Base-by-base conservation (phyloP, 2,113 vertebrate genomes). In the Spheniscus mendiculus region DNA sequence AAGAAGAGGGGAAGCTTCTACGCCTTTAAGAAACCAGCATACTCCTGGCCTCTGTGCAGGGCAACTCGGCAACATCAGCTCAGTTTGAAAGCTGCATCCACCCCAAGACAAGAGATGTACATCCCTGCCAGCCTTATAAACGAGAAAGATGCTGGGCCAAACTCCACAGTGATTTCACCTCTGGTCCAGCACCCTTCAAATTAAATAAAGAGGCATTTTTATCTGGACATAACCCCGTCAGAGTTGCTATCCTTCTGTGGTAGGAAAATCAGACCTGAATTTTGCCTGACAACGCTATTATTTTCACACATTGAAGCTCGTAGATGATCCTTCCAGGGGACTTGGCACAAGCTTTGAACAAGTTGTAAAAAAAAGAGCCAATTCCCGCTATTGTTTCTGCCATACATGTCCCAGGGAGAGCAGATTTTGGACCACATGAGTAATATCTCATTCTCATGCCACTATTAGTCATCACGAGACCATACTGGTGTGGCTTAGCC, bases 1-100 rank as follows among this genome's bases (percentile, higher is more conserved):
- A 90, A 93, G 92, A 85, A 73, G 81, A 85, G 55, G 36, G 92
- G 82, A 92, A 93, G 50, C 67, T 94, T 91, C 76, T 63, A 82
- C 96, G 34, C n/a, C 70, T 86, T 91, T 44, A 70, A 93, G 74
- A 95, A 83, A 49, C 45, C 44, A 52, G 49, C 32, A 21, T 3
- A 17, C 5, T 85, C 56, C 83, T 67, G 83, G 90, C 45, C 84
- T 69, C 76, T 97, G 94, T 88, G 88, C 90, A 93, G 91, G 86
- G 83, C 96, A 96, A 10, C 89, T 72, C 73, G 30, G 84, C 69
- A 86, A 19, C 53, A 53, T n/a, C 83, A 83, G 71, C 49, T 50
- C 3, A 3, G 32, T 62, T 86, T 85, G 92, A 81, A 69, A 93
- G 87, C 72, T 49, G 70, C 44, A 47, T 50, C 63, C 34, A 22